These are phyloP conservation scores for Achlya flavicornis DNA, from an alignment of 2,888 invertebrate species.

Conservation along the genomic window DNA sequence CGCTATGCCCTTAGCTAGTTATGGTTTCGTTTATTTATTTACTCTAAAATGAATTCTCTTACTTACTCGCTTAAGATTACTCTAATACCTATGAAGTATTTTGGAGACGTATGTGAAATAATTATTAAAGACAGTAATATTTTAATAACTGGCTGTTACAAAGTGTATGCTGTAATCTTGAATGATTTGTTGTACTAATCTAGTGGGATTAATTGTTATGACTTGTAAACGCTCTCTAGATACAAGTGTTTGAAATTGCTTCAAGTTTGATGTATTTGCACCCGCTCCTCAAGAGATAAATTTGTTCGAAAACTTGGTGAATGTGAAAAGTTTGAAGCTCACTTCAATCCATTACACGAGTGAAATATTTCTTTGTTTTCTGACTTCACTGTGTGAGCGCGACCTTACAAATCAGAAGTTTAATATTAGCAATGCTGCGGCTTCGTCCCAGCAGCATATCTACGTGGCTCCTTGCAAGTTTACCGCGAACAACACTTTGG, in stretches of 20 bases:
- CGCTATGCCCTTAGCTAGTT: no score
- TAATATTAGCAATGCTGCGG: conserved; percentile 50
- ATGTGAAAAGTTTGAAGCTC: conserved; percentile 82
- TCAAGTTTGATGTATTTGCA: conserved; percentile 81
- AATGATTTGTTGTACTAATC: conserved; percentile 22
- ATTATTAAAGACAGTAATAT: no score
- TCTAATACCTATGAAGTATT: no score
- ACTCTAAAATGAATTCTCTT: no score
- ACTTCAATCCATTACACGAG: conserved; percentile 83
- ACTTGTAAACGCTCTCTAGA: conserved; percentile 70
- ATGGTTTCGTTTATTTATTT: no score
- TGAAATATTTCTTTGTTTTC: conserved; percentile 84
- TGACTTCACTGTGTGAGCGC: conserved; percentile 60
- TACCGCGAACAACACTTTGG: conserved; percentile 25
- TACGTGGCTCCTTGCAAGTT: not conserved
- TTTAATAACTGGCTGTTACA: no score
- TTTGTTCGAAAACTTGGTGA: conserved; percentile 81
- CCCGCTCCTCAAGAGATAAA: conserved; percentile 79
- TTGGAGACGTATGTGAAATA: not conserved
- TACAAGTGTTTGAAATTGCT: conserved; percentile 81
- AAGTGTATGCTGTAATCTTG: no score
- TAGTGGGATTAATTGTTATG: conserved; percentile 54
- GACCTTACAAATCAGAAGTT: conserved; percentile 76
- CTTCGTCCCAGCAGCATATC: not conserved
- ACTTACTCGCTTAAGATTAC: no score